phyloP scores from a whole-genome alignment of 2,797 vertebrate species.

The Mionectes olivaceus region DNA sequence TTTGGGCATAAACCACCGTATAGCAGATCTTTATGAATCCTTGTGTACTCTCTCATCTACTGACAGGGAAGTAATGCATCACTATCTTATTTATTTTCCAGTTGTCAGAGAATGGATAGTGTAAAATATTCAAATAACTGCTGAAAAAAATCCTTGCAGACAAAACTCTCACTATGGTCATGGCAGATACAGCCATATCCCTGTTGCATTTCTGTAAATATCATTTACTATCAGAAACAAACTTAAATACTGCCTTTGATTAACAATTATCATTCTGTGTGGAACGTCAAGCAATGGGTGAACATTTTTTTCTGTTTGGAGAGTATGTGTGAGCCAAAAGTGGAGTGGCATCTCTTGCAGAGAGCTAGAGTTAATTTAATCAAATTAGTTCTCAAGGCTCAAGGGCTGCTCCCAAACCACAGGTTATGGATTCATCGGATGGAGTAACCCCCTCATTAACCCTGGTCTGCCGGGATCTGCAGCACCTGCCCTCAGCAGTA shows the following conservation, averaged over 20 bases:
- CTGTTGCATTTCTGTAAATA: background rate
- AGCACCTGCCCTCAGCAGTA: background rate
- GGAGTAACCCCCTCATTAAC: background rate
- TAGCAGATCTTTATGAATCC: background rate
- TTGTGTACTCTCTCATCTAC: background rate
- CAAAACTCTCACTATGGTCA: background rate
- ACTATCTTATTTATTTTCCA: background rate
- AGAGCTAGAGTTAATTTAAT: background rate
- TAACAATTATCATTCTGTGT: background rate
- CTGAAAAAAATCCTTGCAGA: background rate
- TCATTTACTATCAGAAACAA: background rate
- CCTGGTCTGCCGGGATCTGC: background rate
- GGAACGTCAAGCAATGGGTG: background rate
- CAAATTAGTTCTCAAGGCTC: background rate
- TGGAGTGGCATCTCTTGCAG: background rate
- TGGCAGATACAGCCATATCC: background rate
- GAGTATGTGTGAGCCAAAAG: background rate
- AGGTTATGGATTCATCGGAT: background rate
- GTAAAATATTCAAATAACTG: slow-evolving; percentile 1
- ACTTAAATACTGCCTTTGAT: background rate
- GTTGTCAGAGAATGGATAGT: background rate
- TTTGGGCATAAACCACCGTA: slow-evolving; percentile 22
- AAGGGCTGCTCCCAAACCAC: background rate
- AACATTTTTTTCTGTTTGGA: background rate
- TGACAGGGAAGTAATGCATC: background rate